Evolutionary conservation across 2,797 vertebrate species (phyloP), one percentile per base, ranked within the genome.

Genomic region (Acomys russatus): DNA sequence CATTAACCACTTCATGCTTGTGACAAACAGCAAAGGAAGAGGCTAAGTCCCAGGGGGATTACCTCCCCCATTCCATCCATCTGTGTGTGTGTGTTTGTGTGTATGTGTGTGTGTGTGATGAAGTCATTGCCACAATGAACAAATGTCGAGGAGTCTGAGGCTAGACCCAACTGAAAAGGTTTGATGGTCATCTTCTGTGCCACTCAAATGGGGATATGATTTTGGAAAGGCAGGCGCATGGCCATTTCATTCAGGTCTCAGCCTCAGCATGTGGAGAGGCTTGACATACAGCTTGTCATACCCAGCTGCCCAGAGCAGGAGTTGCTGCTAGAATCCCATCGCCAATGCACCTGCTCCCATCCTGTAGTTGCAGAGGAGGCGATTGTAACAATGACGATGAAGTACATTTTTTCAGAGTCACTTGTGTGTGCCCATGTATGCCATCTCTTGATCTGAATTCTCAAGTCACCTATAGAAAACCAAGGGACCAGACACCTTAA

Each of bases 401-500:
- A 38, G 51, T 77, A 17, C 35, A 6, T 91, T 76, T 94, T 71
- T 94, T 96, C 71, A 59, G 49, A 83, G 33, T 93, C 71, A 76
- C 15, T 17, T 66, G 15, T 18, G 28, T 38, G 30, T 84, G 49
- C 76, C 84, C 88, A 90, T 56, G 54, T 68, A 10, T 33, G 44
- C 23, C 64, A 74, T 22, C 20, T 22, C 22, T 33, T 49, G 44
- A 85, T 92, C 74, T 89, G 20, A 90, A 68, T 89, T 93, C 84
- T 97, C 71, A 76, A 82, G 71, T 94, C 84, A 93, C 38, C 2
- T 80, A 22, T 9, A 49, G 66, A n/a, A 91, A 88, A 78, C 38
- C 6, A 28, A 77, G 49, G 66, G 66, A 63, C 15, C 44, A 68
- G 77, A 85, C 90, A 96, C 44, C 33, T n/a, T 35, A 35, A 73